Evolutionary conservation across 2,888 invertebrate species (phyloP).

Genomic region (Salpingus planirostris): DNA sequence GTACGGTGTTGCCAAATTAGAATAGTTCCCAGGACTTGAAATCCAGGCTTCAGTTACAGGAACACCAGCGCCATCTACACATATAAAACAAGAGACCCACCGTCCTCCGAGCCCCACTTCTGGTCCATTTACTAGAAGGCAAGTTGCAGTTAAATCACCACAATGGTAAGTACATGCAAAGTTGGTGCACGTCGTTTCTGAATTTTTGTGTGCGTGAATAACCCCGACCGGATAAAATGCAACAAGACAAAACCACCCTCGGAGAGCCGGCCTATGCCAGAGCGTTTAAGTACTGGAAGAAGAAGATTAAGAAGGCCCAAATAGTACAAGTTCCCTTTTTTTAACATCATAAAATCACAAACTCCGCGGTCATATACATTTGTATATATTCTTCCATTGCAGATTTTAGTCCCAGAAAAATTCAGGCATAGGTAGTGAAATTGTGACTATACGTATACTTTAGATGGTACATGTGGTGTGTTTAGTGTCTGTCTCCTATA

Average conservation of each 20-base stretch:
- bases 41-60: constrained; percentile 27
- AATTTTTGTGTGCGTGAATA: too few species aligned
- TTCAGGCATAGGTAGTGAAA: constrained; percentile 20
- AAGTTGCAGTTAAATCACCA: constrained; percentile 42
- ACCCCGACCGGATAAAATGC: constrained; percentile 6
- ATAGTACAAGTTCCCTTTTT: constrained; percentile 27
- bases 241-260: constrained; percentile 15
- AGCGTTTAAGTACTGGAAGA: constrained; percentile 37
- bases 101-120: constrained; percentile 65
- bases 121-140: constrained; percentile 68
- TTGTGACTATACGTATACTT: constrained; percentile 25
- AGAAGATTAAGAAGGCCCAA: constrained; percentile 36
- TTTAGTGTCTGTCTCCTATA: constrained; percentile 21
- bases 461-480: constrained; percentile 16
- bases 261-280: constrained; percentile 32
- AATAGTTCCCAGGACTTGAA: constrained; percentile 11
- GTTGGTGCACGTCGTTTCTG: constrained; percentile 15
- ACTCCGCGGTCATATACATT: too few species aligned
- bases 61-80: constrained; percentile 61
- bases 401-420: constrained; percentile 8
- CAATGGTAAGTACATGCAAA: constrained; percentile 39
- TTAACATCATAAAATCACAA: constrained; percentile 10
- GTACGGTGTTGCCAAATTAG: constrained; percentile 20
- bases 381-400: constrained; percentile 17
- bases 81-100: constrained; percentile 64